Percentiles rank a stretch among this genome's conserved stretches.
Conservation (phyloP, 2,888 invertebrate genomes). For the Odontocolon sp. region DNA sequence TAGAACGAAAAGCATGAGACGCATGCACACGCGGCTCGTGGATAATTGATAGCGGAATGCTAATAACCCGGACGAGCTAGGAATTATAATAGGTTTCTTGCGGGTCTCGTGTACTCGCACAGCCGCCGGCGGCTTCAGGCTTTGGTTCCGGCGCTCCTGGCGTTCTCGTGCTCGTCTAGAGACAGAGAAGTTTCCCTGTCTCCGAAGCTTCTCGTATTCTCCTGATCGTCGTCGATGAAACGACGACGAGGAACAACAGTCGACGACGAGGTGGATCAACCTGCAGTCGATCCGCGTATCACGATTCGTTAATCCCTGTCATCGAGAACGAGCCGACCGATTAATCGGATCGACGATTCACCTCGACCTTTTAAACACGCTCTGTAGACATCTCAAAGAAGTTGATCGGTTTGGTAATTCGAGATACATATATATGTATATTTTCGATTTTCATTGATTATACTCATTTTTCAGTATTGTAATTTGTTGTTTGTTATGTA, state of each 20-base stretch:
- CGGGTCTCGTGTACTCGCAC: slow-evolving; percentile 64
- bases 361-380: neutral
- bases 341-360: slow-evolving; percentile 51
- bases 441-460: neutral
- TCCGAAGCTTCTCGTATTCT: slow-evolving; percentile 16
- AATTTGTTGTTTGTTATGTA: neutral
- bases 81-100: slow-evolving; percentile 78
- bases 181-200: no score
- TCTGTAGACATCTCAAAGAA: neutral
- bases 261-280: slow-evolving; percentile 43
- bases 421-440: neutral
- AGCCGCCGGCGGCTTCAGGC: slow-evolving; percentile 56
- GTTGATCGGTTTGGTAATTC: neutral
- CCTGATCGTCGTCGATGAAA: slow-evolving; percentile 6
- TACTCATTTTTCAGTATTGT: neutral
- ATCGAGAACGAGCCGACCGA: slow-evolving; percentile 54
- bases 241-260: neutral
- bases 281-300: slow-evolving; percentile 64
- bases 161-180: slow-evolving; percentile 50
- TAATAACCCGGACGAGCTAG: slow-evolving; percentile 77
- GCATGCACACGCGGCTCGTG: slow-evolving; percentile 67
- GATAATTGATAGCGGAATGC: slow-evolving; percentile 80
- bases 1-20: slow-evolving; percentile 53
- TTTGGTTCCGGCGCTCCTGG: slow-evolving; percentile 57
- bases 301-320: slow-evolving; percentile 58